Evolutionary conservation across 2,113 vertebrate species (phyloP).

Genomic region (Cathartes aura): DNA sequence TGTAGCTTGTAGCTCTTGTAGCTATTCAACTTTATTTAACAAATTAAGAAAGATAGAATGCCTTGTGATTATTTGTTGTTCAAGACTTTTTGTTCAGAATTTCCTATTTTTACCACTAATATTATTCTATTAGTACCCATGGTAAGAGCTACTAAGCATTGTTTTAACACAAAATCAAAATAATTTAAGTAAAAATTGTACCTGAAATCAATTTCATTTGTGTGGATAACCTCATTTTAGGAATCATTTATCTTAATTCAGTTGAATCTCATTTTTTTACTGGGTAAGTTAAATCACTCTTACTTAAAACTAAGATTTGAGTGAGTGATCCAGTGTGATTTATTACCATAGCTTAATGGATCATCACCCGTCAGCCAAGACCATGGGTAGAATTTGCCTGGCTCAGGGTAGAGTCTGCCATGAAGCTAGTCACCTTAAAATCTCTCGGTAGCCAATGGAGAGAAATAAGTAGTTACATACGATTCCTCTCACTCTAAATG

Average conservation of each 20-base stretch:
- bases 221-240: background rate
- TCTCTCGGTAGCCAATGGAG: background rate
- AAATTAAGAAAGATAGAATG: background rate
- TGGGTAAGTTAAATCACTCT: background rate
- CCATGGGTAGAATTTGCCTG: background rate
- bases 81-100: background rate
- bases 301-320: background rate
- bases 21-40: background rate
- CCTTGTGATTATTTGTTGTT: background rate
- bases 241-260: background rate
- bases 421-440: background rate
- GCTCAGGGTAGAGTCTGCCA: background rate
- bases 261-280: background rate
- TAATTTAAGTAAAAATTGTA: background rate
- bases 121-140: background rate
- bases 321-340: background rate
- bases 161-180: background rate
- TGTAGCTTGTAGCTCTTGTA: background rate
- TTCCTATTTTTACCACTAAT: background rate
- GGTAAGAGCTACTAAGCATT: background rate
- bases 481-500: background rate
- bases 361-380: background rate
- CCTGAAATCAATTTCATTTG: background rate
- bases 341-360: background rate
- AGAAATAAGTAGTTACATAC: background rate